Evolutionary conservation across 2,888 invertebrate genomes (phyloP).

Genomic region (Melangyna quadrimaculata): DNA sequence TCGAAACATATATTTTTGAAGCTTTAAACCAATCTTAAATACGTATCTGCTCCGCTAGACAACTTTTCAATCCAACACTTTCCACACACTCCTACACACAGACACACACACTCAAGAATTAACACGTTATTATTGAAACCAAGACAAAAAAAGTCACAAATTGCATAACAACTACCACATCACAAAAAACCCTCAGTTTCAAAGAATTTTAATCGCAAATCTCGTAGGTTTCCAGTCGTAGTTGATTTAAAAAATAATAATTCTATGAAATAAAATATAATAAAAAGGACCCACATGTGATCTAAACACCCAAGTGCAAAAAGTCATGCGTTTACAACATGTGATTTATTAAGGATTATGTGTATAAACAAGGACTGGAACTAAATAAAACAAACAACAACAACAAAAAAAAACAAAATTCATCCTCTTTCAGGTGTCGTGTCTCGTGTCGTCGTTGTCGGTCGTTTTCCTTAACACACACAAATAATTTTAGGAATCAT

Average conservation of each 20-base stretch:
- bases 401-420: not conserved
- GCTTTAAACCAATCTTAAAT: too few species aligned
- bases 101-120: too few species aligned
- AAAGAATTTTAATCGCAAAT: not conserved
- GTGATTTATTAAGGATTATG: conserved; percentile 45
- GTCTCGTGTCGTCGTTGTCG: too few species aligned
- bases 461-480: not conserved
- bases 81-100: too few species aligned
- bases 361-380: too few species aligned
- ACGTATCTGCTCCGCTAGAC: too few species aligned
- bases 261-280: conserved; percentile 34
- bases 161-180: conserved; percentile 42
- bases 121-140: conserved; percentile 5
- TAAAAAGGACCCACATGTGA: conserved; percentile 57
- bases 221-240: not conserved
- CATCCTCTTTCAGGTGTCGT: too few species aligned
- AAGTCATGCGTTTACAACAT: conserved; percentile 47
- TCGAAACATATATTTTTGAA: too few species aligned
- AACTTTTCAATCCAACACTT: conserved; percentile 14
- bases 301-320: conserved; percentile 7
- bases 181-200: not conserved
- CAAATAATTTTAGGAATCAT: not conserved
- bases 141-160: conserved; percentile 36
- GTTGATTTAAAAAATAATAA: not conserved
- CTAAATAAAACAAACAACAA: too few species aligned